Evolutionary conservation across 2,888 invertebrate species (phyloP), one percentile per base, ranked within the genome.

Genomic region (Gnatocerus cornutus): DNA sequence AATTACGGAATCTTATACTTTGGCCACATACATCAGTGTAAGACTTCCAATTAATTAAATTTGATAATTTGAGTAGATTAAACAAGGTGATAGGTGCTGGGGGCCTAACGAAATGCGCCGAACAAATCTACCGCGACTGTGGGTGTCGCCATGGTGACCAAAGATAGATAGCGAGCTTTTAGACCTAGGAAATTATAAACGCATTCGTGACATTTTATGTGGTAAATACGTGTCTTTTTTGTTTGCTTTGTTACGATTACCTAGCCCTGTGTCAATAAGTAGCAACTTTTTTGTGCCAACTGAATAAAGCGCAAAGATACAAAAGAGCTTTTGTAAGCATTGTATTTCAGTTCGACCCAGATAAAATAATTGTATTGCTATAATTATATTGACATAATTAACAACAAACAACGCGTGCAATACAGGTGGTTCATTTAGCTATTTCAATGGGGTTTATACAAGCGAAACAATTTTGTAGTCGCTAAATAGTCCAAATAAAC

Each of bases 111-210:
- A 56, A 58, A 65, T 48, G 48, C 48, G 21, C 16, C 33, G 43
- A 10, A 21, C 21, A 33, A 61, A 33, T 39, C 37, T 33, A 64
- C 43, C 46, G 46, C 63, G 27, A 46, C 27, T 10, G 59, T 14
- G 59, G 59, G 50, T 16, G 53, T 67, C 59, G 58, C 67, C 67
- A 67, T 67, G 67, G 67, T 43, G 48, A 67, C 67, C 67, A 27
- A 61, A 48, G 59, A 67, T 30, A 48, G 41, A 21, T 21, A 21
- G 21, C 21, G 50, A 67, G 41, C 43, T n/a, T 65, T 65, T 27
- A 12, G 12, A 0, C 48, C 7, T 6, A 50, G 50, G 10, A 67
- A 67, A 67, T 67, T 67, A 67, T 13, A 48, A 66, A 48, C 29
- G 16, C 59, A 52, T 39, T 48, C n/a, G 48, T 65, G 45, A 27